These are phyloP conservation scores for Dynastes tityus DNA, from an alignment of 2,888 invertebrate genomes.

Conservation along the genomic window DNA sequence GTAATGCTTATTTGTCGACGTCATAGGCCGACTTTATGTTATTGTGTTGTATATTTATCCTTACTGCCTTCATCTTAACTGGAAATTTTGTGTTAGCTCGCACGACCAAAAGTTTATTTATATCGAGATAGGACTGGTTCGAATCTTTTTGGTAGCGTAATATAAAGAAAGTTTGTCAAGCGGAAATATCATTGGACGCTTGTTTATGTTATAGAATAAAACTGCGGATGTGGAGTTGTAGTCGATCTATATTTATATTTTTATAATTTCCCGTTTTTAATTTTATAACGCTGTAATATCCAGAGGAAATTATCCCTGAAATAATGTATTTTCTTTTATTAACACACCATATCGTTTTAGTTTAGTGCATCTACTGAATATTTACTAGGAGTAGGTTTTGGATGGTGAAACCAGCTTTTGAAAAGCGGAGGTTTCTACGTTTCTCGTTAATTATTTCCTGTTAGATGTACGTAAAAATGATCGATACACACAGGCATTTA, in stretches of 20 bases:
- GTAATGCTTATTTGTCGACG: constrained; percentile 46
- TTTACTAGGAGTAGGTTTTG: too few relatives aligned
- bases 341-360: too few relatives aligned
- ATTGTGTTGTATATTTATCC: constrained; percentile 46
- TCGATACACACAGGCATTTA: too few relatives aligned
- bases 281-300: background rate
- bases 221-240: constrained; percentile 17
- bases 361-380: too few relatives aligned
- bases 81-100: constrained; percentile 31
- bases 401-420: too few relatives aligned
- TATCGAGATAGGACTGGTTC: constrained; percentile 23
- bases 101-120: constrained; percentile 26
- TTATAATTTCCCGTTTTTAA: constrained; percentile 18
- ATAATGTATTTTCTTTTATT: too few relatives aligned
- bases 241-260: constrained; percentile 16
- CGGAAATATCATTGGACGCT: constrained; percentile 22
- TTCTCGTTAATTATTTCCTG: too few relatives aligned
- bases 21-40: constrained; percentile 29
- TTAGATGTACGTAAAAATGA: too few relatives aligned
- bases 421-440: too few relatives aligned
- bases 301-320: too few relatives aligned
- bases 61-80: constrained; percentile 31
- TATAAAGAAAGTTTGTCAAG: constrained; percentile 26
- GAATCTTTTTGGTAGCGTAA: constrained; percentile 29
- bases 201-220: constrained; percentile 24